phyloP scores from a whole-genome alignment of 2,113 vertebrate species.

The Xenopus borealis region DNA sequence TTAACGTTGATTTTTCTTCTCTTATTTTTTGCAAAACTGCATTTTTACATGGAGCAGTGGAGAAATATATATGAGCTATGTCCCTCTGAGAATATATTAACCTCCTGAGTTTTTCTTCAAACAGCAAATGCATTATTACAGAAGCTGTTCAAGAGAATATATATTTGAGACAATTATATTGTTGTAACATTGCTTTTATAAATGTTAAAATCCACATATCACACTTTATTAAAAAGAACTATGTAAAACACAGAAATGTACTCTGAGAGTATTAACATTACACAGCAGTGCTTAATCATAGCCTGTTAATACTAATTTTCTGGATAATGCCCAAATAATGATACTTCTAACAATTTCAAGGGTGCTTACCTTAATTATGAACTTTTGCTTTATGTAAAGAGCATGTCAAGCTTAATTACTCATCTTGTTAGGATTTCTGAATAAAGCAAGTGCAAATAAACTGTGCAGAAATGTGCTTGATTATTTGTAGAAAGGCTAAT shows the following conservation, averaged over 20 bases:
- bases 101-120: slow-evolving; percentile 7
- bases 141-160: not conserved
- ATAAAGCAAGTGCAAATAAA: slow-evolving; percentile 11
- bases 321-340: slow-evolving; percentile 44
- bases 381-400: slow-evolving; percentile 44
- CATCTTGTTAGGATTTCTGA: slow-evolving; percentile 30
- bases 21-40: slow-evolving; percentile 20
- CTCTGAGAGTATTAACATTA: slow-evolving; percentile 31
- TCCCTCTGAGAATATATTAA: slow-evolving; percentile 4
- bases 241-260: slow-evolving; percentile 25
- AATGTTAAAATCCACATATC: slow-evolving; percentile 1
- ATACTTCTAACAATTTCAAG: slow-evolving; percentile 42
- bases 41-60: slow-evolving; percentile 8
- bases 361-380: slow-evolving; percentile 35
- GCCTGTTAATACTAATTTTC: slow-evolving; percentile 46
- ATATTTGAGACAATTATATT: not conserved
- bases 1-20: slow-evolving; percentile 7
- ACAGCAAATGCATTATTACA: slow-evolving; percentile 3
- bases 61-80: not conserved
- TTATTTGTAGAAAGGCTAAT: slow-evolving; percentile 23
- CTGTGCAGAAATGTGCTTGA: slow-evolving; percentile 3
- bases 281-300: slow-evolving; percentile 31
- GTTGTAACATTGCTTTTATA: slow-evolving; percentile 5
- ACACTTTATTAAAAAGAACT: slow-evolving; percentile 19
- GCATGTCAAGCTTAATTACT: slow-evolving; percentile 9